Conservation (phyloP, 2,113 vertebrate genomes). For the Sylvia atricapilla region DNA sequence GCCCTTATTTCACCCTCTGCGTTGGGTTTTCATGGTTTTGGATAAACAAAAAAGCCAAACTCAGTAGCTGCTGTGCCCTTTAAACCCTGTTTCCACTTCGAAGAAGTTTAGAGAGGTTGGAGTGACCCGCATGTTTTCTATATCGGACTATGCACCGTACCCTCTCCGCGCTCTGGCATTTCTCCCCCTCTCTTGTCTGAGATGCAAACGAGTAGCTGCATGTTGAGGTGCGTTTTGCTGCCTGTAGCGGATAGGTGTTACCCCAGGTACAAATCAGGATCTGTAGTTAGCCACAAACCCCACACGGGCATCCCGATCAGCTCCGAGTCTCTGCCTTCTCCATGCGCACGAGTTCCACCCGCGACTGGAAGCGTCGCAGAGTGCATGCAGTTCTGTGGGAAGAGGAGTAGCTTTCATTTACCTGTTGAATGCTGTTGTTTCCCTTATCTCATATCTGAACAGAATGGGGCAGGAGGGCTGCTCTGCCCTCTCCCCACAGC, state of each 20-base stretch:
- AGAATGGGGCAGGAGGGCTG: background rate
- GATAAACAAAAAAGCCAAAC: constrained; percentile 59
- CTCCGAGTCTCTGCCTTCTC: constrained; percentile 15
- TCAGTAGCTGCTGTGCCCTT: constrained; percentile 64
- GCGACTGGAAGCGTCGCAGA: background rate
- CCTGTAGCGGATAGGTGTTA: constrained; percentile 18
- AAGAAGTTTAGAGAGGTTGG: constrained; percentile 11
- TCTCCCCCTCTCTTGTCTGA: background rate
- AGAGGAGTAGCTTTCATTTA: background rate
- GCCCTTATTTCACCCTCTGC: constrained; percentile 47
- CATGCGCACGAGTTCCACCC: background rate
- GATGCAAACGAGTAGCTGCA: constrained; percentile 23
- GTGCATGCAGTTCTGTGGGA: background rate
- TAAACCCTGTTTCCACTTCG: constrained; percentile 20
- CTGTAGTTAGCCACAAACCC: constrained; percentile 2
- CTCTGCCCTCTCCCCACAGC: background rate
- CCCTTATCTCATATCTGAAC: background rate
- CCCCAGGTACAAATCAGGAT: background rate
- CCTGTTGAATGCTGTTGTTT: constrained; percentile 8
- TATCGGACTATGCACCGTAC: constrained; percentile 22
- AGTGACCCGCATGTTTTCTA: constrained; percentile 56
- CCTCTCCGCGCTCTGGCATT: constrained; percentile 1
- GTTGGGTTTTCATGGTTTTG: constrained; percentile 54
- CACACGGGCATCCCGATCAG: background rate
- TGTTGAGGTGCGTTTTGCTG: constrained; percentile 40